phyloP scores from a whole-genome alignment of 2,888 invertebrate species.

The Opisthograptis luteolata region DNA sequence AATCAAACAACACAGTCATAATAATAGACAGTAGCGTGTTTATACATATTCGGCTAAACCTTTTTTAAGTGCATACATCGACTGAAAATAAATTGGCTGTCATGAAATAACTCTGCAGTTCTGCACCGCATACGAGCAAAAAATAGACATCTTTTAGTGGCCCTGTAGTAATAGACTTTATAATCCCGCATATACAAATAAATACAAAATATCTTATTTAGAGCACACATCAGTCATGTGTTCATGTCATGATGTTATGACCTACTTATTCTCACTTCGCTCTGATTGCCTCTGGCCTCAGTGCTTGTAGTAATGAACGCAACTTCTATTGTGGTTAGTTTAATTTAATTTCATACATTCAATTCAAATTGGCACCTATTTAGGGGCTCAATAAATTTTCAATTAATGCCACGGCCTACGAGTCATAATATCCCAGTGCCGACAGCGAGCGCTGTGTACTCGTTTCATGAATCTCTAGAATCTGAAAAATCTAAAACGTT shows the following conservation, averaged over 20 bases:
- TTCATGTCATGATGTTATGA: conserved; percentile 42
- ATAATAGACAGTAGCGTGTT: neutral
- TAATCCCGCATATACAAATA: conserved; percentile 21
- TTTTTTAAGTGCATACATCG: neutral
- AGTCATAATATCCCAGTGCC: no score
- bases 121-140: neutral
- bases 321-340: conserved; percentile 16
- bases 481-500: no score
- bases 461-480: neutral
- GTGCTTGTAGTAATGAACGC: conserved; percentile 24
- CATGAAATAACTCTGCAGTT: neutral
- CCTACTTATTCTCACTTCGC: conserved; percentile 44
- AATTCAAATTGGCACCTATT: conserved; percentile 11
- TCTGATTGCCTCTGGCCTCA: conserved; percentile 37
- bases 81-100: neutral
- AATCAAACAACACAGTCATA: neutral
- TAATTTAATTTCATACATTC: conserved; percentile 19
- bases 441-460: no score
- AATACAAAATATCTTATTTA: conserved; percentile 33
- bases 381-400: conserved; percentile 3
- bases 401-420: conserved; percentile 9
- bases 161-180: conserved; percentile 5
- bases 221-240: conserved; percentile 35
- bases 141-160: neutral
- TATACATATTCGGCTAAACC: neutral